Base-by-base conservation (phyloP, 2,888 invertebrate genomes). In the Yponomeuta malinellus region DNA sequence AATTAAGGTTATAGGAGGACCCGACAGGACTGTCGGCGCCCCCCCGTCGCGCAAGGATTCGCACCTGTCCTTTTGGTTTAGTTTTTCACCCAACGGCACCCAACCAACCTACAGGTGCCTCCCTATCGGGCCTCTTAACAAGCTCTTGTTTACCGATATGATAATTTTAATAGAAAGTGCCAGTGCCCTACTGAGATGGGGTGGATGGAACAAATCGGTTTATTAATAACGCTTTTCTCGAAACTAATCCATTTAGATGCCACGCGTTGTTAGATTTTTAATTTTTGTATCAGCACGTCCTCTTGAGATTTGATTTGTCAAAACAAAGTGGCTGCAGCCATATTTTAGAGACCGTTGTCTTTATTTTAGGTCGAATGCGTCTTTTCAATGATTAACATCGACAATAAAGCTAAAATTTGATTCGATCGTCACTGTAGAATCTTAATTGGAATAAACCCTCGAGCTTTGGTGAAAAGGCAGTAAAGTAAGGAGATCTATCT, bases 1-100 rank as follows among this genome's bases (percentile, higher is more conserved):
- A 91, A 92, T 91, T 92, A 91, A 88, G 89, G 90, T 90, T 90
- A 89, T 89, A 87, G 89, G 87, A 83, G 80, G 85, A 87, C 81
- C 82, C 84, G 88, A 84, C 84, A 81, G 81, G 78, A 76, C 80
- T 78, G 83, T 82, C 78, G 81, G 76, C 75, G 77, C 85, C 86
- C 89, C 89, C 91, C 92, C 89, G 81, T 85, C 79, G 90, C 73
- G 88, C 74, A 76, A 85, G 83, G 89, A 90, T 91, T 92, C 87
- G 87, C 88, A 88, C 88, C 88, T 88, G 87, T 86, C 87, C 81
- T 79, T 82, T 83, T 76, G 82, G 84, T 81, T 83, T 81, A 80
- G 86, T 87, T 88, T 88, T 89, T 85, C 84, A 82, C 78, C 81
- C 82, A 82, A 78, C 85, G 82, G 84, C 83, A 83, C 81, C 84